Conservation (phyloP, 2,888 invertebrate species). For the Melieria crassipennis region DNA sequence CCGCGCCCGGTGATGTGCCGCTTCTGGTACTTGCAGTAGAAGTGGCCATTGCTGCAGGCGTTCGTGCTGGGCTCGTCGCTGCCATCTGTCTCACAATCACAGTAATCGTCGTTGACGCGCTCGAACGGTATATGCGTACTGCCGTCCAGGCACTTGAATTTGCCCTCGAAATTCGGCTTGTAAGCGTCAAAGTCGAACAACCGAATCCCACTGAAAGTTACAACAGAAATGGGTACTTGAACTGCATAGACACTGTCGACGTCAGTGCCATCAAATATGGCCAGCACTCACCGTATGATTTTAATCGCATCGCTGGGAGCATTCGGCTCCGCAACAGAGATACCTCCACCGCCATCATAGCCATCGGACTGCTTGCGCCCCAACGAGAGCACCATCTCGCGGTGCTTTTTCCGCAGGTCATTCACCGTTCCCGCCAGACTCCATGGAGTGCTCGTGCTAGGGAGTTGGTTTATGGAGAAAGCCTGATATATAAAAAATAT, state of each 20-base stretch:
- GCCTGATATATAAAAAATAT: conserved; percentile 63
- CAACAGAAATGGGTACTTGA: neutral
- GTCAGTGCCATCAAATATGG: too few species aligned
- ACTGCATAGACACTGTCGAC: neutral
- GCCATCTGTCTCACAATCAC: conserved; percentile 82
- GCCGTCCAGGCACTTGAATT: conserved; percentile 66
- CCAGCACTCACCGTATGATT: conserved; percentile 54
- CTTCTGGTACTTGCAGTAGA: conserved; percentile 75
- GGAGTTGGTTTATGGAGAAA: conserved; percentile 65
- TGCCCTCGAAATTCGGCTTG: conserved; percentile 64
- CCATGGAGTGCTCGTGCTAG: conserved; percentile 58
- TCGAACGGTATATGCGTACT: conserved; percentile 68
- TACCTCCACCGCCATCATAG: conserved; percentile 37
- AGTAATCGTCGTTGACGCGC: conserved; percentile 84
- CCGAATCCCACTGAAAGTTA: conserved; percentile 61
- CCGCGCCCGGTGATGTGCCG: conserved; percentile 63
- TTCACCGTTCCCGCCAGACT: conserved; percentile 53
- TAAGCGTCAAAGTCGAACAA: conserved; percentile 65
- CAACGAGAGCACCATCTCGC: conserved; percentile 39
- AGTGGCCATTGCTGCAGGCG: conserved; percentile 86
- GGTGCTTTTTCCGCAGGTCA: conserved; percentile 45
- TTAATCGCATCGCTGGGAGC: conserved; percentile 50
- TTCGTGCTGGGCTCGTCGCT: conserved; percentile 86
- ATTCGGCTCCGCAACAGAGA: conserved; percentile 21
- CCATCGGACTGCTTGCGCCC: conserved; percentile 40